Evolutionary conservation across 1,140 invertebrate species (phyloP).

Genomic region (Spodoptera litura): DNA sequence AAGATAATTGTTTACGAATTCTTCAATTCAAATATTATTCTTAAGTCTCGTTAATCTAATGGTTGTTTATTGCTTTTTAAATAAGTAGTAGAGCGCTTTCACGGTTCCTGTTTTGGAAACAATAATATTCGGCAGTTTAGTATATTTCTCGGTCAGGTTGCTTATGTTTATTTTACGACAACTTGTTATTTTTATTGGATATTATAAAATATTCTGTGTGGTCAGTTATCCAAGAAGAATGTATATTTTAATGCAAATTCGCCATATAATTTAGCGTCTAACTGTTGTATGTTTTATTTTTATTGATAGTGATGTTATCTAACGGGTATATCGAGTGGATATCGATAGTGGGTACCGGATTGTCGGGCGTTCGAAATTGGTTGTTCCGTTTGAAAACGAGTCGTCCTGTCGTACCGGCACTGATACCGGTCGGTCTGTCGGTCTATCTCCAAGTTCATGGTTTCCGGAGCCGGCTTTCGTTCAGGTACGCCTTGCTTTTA

Average conservation of each 20-base stretch:
- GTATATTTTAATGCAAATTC: too few species aligned
- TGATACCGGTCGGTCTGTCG: constrained; percentile 26
- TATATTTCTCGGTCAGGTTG: background rate
- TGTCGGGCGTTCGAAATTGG: constrained; percentile 47
- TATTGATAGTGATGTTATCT: constrained; percentile 26
- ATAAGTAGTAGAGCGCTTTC: too few species aligned
- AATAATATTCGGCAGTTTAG: too few species aligned
- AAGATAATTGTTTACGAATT: too few species aligned
- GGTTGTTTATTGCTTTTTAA: too few species aligned
- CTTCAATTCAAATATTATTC: too few species aligned
- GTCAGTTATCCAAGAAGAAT: background rate
- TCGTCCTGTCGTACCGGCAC: constrained; percentile 42
- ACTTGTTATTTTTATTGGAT: background rate
- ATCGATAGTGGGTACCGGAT: constrained; percentile 29
- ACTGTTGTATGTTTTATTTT: constrained; percentile 1
- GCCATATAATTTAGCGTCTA: background rate
- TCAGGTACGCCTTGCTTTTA: constrained; percentile 7
- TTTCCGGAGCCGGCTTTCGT: constrained; percentile 43
- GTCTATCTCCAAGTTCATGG: constrained; percentile 42
- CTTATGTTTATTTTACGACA: background rate
- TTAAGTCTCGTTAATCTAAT: too few species aligned
- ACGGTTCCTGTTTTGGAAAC: too few species aligned
- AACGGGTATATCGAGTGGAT: constrained; percentile 26
- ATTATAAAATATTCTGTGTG: background rate
- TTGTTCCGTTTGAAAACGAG: constrained; percentile 52